phyloP scores from a whole-genome alignment of 2,113 vertebrate species.

The Aplodontia rufa region DNA sequence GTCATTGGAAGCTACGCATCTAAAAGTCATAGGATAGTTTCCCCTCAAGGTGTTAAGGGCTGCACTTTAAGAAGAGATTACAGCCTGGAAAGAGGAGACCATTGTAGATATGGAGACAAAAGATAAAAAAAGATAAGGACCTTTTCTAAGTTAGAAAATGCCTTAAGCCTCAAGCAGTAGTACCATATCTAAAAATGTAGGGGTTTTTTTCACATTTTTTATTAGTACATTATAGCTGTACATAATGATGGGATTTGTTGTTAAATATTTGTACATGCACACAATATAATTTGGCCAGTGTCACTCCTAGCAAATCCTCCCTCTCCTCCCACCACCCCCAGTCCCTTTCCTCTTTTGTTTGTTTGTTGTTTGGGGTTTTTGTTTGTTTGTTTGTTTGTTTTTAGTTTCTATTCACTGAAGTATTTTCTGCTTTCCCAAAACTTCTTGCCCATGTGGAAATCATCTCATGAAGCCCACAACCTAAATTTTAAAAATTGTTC shows the following conservation, averaged over 20 bases:
- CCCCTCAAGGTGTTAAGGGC: neutral
- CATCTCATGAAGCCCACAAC: neutral
- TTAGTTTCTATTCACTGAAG: constrained; percentile 25
- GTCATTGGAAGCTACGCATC: neutral
- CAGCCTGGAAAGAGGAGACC: neutral
- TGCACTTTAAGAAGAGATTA: neutral
- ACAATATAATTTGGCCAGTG: too few relatives aligned
- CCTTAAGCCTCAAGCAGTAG: neutral
- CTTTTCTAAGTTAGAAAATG: neutral
- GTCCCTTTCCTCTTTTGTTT: too few relatives aligned
- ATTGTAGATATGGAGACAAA: neutral
- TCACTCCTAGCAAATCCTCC: too few relatives aligned
- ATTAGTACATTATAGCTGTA: too few relatives aligned
- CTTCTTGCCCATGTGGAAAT: neutral
- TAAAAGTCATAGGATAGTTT: neutral
- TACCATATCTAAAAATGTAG: neutral
- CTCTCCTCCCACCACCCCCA: too few relatives aligned
- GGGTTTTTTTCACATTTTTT: too few relatives aligned
- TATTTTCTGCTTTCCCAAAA: neutral
- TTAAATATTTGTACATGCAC: too few relatives aligned
- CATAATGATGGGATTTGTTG: too few relatives aligned
- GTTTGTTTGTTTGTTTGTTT: neutral
- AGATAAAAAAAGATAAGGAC: neutral
- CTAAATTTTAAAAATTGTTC: neutral
- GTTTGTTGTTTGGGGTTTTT: too few relatives aligned